Conservation (phyloP, 2,113 vertebrate genomes). For the Parus major region DNA sequence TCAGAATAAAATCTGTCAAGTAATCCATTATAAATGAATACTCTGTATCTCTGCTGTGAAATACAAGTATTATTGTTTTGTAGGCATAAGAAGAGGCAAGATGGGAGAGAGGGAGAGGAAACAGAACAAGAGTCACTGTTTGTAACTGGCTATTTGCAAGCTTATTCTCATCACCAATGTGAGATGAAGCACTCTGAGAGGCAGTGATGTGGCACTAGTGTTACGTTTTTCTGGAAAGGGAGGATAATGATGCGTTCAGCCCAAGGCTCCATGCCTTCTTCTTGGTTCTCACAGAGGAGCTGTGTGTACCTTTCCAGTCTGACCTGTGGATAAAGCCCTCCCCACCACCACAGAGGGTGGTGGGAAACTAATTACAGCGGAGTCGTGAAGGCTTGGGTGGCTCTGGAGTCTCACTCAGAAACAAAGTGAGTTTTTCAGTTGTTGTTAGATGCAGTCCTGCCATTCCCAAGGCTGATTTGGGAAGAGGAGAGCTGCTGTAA, state of each 20-base stretch:
- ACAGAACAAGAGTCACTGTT: background rate
- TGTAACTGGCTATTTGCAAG: background rate
- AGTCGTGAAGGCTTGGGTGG: background rate
- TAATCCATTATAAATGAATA: background rate
- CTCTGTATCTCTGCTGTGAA: background rate
- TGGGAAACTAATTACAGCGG: background rate
- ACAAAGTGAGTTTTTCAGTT: background rate
- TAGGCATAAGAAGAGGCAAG: background rate
- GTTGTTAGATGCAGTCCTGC: background rate
- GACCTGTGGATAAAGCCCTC: background rate
- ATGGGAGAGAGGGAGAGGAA: background rate
- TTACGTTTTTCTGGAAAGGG: background rate
- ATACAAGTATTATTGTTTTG: background rate
- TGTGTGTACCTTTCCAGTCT: background rate
- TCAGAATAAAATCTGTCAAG: background rate
- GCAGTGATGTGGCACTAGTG: background rate
- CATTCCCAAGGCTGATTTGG: background rate
- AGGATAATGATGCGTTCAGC: background rate
- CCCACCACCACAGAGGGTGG: fast-evolving
- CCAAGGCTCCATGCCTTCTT: background rate
- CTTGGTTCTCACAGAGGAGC: background rate
- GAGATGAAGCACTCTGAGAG: background rate
- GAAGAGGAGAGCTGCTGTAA: background rate
- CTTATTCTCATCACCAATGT: background rate
- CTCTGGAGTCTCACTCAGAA: background rate